A percentile compares a stretch with the other conserved stretches of the same genome.
phyloP scores from a whole-genome alignment of 2,113 vertebrate genomes.

The Tragelaphus scriptus region DNA sequence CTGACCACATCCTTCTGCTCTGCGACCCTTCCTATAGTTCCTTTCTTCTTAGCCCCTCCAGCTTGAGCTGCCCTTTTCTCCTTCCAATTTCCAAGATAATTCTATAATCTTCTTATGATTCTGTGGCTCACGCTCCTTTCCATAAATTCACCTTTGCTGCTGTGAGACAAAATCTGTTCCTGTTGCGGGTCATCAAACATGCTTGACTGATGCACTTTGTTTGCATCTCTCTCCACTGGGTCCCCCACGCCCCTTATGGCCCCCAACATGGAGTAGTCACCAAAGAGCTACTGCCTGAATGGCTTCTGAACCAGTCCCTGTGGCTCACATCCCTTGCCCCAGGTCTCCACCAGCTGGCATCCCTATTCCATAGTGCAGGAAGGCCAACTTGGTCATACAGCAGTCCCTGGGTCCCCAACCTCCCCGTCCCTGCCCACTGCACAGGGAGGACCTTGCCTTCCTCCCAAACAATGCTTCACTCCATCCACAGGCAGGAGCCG shows the following conservation, averaged over 20 bases:
- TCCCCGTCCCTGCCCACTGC: too few relatives aligned
- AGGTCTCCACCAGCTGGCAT: neutral
- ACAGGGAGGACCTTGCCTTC: neutral
- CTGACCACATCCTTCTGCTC: neutral
- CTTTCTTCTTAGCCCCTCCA: neutral
- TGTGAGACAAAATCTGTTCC: neutral
- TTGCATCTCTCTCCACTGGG: too few relatives aligned
- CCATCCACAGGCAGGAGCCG: neutral
- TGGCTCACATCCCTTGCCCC: neutral
- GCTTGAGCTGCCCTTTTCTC: neutral
- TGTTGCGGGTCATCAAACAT: neutral
- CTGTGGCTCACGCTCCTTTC: neutral
- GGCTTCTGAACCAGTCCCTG: neutral
- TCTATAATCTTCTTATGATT: neutral
- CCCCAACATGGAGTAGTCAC: neutral
- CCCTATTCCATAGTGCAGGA: neutral
- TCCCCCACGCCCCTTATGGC: too few relatives aligned
- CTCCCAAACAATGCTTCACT: neutral
- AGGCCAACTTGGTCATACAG: neutral
- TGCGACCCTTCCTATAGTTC: neutral
- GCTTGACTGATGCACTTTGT: neutral
- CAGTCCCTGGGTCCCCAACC: neutral
- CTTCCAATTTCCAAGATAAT: neutral
- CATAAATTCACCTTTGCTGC: neutral
- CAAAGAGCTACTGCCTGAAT: neutral